Evolutionary conservation across 2,888 invertebrate species (phyloP).

Genomic region (Stenichneumon culpator): DNA sequence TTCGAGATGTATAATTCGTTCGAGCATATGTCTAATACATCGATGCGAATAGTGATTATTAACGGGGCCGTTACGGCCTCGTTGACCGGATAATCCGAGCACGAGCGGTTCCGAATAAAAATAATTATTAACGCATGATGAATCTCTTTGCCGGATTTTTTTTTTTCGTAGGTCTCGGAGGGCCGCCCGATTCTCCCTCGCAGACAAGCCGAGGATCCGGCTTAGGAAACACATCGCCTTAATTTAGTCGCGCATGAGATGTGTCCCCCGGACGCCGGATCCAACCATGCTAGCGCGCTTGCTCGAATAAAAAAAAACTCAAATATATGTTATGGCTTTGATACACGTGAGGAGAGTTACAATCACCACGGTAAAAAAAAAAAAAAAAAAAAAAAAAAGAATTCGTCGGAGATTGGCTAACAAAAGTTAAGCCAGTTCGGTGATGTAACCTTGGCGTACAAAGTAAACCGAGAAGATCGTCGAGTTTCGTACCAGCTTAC

Average conservation of each 20-base stretch:
- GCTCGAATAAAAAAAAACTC: slow-evolving; percentile 7
- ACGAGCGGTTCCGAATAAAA: slow-evolving; percentile 9
- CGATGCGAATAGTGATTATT: neutral
- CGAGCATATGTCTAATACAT: neutral
- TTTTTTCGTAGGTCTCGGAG: neutral
- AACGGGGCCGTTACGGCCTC: slow-evolving; percentile 29
- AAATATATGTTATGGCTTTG: slow-evolving; percentile 11
- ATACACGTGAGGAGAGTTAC: slow-evolving; percentile 3
- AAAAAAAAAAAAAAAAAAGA: neutral
- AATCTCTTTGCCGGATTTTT: slow-evolving; percentile 17
- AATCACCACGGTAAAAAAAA: neutral
- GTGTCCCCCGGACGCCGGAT: slow-evolving; percentile 40
- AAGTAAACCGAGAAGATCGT: slow-evolving; percentile 29
- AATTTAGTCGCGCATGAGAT: slow-evolving; percentile 56
- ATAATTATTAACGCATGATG: slow-evolving; percentile 44
- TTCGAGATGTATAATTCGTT: slow-evolving; percentile 4
- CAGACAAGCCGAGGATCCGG: slow-evolving; percentile 56
- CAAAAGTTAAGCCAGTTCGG: slow-evolving; percentile 18
- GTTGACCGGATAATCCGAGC: slow-evolving; percentile 25
- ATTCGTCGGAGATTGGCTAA: slow-evolving; percentile 25
- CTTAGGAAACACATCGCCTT: slow-evolving; percentile 13
- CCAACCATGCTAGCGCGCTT: neutral
- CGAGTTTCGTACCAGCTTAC: slow-evolving; percentile 44
- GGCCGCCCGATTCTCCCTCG: slow-evolving; percentile 21
- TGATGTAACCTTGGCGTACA: slow-evolving; percentile 28